Conservation (phyloP, 2,888 invertebrate species). For the Xylota segnis region DNA sequence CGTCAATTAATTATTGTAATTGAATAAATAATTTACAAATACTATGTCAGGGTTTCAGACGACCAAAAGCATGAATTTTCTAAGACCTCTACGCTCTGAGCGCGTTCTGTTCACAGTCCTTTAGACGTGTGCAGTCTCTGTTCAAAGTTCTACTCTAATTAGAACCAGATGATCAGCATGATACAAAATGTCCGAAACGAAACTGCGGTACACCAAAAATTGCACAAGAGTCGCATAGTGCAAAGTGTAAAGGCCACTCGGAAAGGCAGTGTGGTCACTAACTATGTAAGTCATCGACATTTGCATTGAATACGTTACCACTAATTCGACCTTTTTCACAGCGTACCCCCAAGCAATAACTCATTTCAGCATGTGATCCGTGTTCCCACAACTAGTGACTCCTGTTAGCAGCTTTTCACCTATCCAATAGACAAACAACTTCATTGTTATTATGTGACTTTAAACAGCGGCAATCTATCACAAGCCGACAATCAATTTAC, state of each 20-base stretch:
- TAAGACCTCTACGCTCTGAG: no score
- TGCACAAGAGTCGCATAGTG: no score
- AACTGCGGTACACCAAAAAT: no score
- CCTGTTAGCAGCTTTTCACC: constrained; percentile 9
- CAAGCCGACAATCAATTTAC: constrained; percentile 53
- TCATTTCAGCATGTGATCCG: background rate
- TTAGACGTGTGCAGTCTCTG: no score
- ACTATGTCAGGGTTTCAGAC: no score
- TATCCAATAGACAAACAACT: constrained; percentile 40
- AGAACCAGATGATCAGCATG: no score
- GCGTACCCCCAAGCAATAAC: background rate
- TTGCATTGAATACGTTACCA: background rate
- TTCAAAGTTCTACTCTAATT: no score
- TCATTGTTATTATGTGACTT: constrained; percentile 61
- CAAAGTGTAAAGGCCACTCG: background rate
- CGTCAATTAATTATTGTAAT: no score
- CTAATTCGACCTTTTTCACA: background rate
- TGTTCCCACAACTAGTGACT: background rate
- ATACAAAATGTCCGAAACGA: no score
- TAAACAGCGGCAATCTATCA: constrained; percentile 68
- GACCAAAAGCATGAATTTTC: no score
- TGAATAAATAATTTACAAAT: no score
- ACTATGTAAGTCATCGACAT: background rate
- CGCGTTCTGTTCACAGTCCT: no score
- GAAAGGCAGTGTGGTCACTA: background rate